Evolutionary conservation across 1,140 invertebrate species (phyloP).

Genomic region (Brachionus calyciflorus): DNA sequence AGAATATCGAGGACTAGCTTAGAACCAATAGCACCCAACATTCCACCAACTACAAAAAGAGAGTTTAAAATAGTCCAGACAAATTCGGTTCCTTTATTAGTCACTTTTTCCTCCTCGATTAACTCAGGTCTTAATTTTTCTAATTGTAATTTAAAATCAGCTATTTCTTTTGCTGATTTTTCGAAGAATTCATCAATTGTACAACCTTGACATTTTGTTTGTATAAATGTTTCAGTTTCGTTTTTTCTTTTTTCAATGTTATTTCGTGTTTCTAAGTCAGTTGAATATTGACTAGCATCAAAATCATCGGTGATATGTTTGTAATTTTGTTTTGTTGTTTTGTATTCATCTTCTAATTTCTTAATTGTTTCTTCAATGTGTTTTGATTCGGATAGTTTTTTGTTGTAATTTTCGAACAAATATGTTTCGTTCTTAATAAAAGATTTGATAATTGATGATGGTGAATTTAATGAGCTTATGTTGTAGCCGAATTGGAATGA

Average conservation of each 20-base stretch:
- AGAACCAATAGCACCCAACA: constrained; percentile 14
- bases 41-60: constrained; percentile 41
- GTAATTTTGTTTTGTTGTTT: not conserved
- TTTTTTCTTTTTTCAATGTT: not conserved
- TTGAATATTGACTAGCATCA: not conserved
- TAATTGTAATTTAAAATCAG: not conserved
- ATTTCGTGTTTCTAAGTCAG: not conserved
- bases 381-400: not conserved
- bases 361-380: not conserved
- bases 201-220: not conserved
- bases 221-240: not conserved
- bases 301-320: not conserved
- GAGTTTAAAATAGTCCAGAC: constrained; percentile 15
- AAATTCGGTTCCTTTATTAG: not conserved
- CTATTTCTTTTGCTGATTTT: not conserved
- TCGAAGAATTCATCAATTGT: not conserved
- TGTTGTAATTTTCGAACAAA: not conserved
- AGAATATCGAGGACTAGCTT: constrained; percentile 24
- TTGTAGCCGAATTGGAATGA: constrained; percentile 45
- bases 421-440: constrained; percentile 13
- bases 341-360: not conserved
- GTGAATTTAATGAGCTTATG: constrained; percentile 26
- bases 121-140: not conserved
- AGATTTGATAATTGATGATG: not conserved
- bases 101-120: not conserved